Base-by-base conservation (phyloP, 2,888 invertebrate genomes). In the Cylindroiulus punctatus region DNA sequence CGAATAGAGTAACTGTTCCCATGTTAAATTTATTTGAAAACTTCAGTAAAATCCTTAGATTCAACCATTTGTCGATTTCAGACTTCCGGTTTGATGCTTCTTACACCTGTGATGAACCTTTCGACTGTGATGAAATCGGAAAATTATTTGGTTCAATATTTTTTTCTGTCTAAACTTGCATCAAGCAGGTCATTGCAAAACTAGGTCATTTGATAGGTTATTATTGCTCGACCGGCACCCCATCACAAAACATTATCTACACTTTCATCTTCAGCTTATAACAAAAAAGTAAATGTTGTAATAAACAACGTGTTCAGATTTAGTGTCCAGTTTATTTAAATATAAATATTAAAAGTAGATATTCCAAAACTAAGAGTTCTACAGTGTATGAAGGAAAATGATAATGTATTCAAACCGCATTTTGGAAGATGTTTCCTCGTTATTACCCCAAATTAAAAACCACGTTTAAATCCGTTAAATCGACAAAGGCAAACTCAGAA, bases 111-210 rank as follows among this genome's bases (percentile, higher is more conserved):
- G n/a, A n/a, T n/a, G n/a, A n/a, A n/a, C n/a, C n/a, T n/a, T n/a
- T 65, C 22, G 22, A 65, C 65, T 10, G 7, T 57, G 22, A 65
- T 65, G 26, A 65, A 65, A 65, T 65, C 65, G 26, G 65, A 65
- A 22, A 26, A 65, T 65, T 65, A 65, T 65, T 22, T 65, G 65
- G 65, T 65, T 65, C 65, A 65, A 65, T 65, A 65, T 26, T 65
- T 65, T 44, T 47, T 65, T 26, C 65, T 65, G 2, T 26, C 26
- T 26, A 26, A 65, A 65, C 65, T 65, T 65, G 65, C 22, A 26
- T 5, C 22, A 65, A 65, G 65, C 10, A 65, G 22, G 65, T 22
- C 65, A 22, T 8, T 12, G 7, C 65, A 10, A 65, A 65, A 65
- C 65, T 65, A 65, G 65, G 65, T 22, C 65, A 65, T 65, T 26